Conservation (phyloP, 1,140 invertebrate species). For the Cyclargus thomasi region DNA sequence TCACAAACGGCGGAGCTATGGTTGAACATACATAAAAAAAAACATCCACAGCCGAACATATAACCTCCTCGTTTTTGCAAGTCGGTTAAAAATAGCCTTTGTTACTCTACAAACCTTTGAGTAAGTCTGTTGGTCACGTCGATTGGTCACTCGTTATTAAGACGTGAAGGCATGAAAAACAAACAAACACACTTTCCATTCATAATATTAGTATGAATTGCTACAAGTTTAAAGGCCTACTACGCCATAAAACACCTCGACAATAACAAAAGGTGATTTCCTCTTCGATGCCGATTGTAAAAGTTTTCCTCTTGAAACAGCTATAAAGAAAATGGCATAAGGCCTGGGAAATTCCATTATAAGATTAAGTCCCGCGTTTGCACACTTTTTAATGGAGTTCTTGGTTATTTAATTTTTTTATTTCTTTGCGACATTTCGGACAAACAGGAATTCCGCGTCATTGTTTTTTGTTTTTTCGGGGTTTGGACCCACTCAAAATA, state of each 20-base stretch:
- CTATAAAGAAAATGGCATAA: conserved; percentile 12
- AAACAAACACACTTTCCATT: no score
- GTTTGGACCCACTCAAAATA: no score
- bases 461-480: not conserved
- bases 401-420: conserved; percentile 9
- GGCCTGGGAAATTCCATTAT: conserved; percentile 4
- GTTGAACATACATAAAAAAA: no score
- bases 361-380: conserved; percentile 3
- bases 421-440: not conserved
- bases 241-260: not conserved
- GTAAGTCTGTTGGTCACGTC: no score
- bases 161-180: no score
- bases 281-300: not conserved
- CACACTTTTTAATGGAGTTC: conserved; percentile 2
- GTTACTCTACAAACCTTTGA: no score
- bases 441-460: not conserved
- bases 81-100: no score
- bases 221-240: not conserved
- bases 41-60: no score
- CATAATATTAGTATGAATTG: no score
- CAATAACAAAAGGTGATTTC: not conserved
- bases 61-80: no score
- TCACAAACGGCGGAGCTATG: no score
- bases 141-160: no score
- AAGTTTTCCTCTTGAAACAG: conserved; percentile 1